These are phyloP conservation scores for Omphaloscelis lunosa DNA, from an alignment of 2,888 invertebrate genomes.

Conservation along the genomic window DNA sequence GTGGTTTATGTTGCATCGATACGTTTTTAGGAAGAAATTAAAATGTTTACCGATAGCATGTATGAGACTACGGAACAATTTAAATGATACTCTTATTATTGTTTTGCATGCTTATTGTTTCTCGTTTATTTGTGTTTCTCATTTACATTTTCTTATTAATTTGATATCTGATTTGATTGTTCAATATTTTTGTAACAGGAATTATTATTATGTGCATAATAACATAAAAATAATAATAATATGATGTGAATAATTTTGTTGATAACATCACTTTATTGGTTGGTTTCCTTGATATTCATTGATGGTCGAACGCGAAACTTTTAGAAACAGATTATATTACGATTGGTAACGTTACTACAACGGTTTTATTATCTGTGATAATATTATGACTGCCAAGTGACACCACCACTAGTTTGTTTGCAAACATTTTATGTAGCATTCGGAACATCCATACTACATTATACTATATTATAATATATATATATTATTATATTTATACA, in stretches of 20 bases:
- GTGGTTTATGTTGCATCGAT: slow-evolving; percentile 55
- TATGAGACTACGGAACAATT: slow-evolving; percentile 46
- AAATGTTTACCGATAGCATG: slow-evolving; percentile 57
- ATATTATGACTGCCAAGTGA: not conserved
- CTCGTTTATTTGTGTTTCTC: slow-evolving; percentile 19
- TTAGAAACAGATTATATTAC: slow-evolving; percentile 24
- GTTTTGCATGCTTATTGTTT: slow-evolving; percentile 39
- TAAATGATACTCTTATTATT: slow-evolving; percentile 52
- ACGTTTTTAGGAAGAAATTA: slow-evolving; percentile 61
- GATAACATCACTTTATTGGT: slow-evolving; percentile 26
- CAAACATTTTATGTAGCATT: not conserved
- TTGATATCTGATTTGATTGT: slow-evolving; percentile 31
- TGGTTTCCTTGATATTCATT: slow-evolving; percentile 23
- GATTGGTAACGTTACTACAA: slow-evolving; percentile 7
- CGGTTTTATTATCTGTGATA: slow-evolving; percentile 6
- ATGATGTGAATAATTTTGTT: slow-evolving; percentile 43
- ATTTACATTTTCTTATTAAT: slow-evolving; percentile 32
- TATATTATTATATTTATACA: too few relatives aligned
- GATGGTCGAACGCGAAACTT: slow-evolving; percentile 13
- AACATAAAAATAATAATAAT: slow-evolving; percentile 45
- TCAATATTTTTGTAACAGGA: slow-evolving; percentile 17
- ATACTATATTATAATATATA: too few relatives aligned
- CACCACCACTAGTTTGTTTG: not conserved
- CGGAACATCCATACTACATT: too few relatives aligned
- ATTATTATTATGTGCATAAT: slow-evolving; percentile 36